A percentile compares a stretch with the other conserved stretches of the same genome.
These are phyloP conservation scores for Premnoplex brunnescens DNA, from an alignment of 2,797 vertebrate species.

Conservation along the genomic window DNA sequence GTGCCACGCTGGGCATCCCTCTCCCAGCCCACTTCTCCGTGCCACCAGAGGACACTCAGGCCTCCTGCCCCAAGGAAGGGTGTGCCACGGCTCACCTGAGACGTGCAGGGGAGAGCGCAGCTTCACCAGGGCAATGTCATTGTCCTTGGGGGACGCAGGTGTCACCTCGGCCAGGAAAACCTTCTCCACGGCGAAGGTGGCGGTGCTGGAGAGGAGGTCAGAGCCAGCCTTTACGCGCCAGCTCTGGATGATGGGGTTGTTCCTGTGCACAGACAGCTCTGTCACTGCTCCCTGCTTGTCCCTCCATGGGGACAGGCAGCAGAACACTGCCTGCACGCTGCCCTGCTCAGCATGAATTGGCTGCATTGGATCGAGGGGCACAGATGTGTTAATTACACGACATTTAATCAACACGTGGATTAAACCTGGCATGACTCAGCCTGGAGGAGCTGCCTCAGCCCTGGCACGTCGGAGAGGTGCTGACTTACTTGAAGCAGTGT, in stretches of 20 bases:
- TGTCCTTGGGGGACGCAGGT: constrained; percentile 60
- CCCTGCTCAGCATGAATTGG: background rate
- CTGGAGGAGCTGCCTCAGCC: fast-evolving
- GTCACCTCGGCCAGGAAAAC: constrained; percentile 78
- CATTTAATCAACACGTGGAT: fast-evolving
- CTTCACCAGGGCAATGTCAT: constrained; percentile 88
- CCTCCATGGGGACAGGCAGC: fast-evolving
- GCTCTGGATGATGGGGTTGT: constrained; percentile 56
- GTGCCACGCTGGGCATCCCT: fast-evolving
- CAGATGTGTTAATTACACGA: fast-evolving
- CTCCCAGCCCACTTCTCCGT: fast-evolving
- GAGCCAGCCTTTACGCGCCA: constrained; percentile 85
- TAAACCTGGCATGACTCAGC: background rate
- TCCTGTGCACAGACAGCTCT: background rate
- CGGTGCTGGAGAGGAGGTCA: constrained; percentile 42
- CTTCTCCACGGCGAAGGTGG: constrained; percentile 79
- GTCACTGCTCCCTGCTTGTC: background rate
- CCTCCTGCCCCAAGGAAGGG: fast-evolving
- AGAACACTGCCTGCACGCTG: background rate
- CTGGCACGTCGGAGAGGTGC: fast-evolving
- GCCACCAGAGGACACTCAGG: fast-evolving
- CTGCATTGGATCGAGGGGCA: fast-evolving
- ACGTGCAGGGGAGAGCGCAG: constrained; percentile 77
- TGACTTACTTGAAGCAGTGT: constrained; percentile 89
- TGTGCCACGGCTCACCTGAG: constrained; percentile 72